Evolutionary conservation across 2,113 vertebrate species (phyloP).

Genomic region (Pseudorectes ferrugineus): DNA sequence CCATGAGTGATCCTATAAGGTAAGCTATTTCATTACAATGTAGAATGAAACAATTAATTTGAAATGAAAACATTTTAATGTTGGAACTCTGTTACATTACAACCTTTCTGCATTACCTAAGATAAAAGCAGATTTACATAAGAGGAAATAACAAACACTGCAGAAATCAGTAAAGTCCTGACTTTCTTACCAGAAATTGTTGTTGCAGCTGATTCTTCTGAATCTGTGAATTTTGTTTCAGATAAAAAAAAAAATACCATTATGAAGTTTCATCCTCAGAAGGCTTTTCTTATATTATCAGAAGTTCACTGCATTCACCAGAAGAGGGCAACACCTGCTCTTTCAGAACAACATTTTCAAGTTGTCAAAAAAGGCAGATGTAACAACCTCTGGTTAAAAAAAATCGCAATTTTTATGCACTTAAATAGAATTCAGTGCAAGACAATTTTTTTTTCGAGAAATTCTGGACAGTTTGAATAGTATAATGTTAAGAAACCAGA

Average conservation of each 20-base stretch:
- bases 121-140: background rate
- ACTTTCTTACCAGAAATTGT: slow-evolving; percentile 44
- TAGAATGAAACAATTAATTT: background rate
- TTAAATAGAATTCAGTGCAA: background rate
- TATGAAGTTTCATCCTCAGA: background rate
- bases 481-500: background rate
- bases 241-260: background rate
- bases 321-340: slow-evolving; percentile 28
- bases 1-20: background rate
- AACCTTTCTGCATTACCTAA: background rate
- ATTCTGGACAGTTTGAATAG: background rate
- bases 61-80: background rate
- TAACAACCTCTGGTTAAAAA: background rate
- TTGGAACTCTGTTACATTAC: background rate
- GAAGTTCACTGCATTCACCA: background rate
- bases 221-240: background rate
- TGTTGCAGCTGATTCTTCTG: background rate
- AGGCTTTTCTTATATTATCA: background rate
- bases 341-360: background rate
- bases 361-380: background rate
- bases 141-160: background rate
- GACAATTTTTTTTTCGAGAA: background rate
- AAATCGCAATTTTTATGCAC: background rate
- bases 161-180: background rate
- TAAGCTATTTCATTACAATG: background rate